A percentile compares a stretch with the other conserved stretches of the same genome.
Conservation (phyloP, 2,797 vertebrate genomes). For the Enteromius afrohamiltoni region DNA sequence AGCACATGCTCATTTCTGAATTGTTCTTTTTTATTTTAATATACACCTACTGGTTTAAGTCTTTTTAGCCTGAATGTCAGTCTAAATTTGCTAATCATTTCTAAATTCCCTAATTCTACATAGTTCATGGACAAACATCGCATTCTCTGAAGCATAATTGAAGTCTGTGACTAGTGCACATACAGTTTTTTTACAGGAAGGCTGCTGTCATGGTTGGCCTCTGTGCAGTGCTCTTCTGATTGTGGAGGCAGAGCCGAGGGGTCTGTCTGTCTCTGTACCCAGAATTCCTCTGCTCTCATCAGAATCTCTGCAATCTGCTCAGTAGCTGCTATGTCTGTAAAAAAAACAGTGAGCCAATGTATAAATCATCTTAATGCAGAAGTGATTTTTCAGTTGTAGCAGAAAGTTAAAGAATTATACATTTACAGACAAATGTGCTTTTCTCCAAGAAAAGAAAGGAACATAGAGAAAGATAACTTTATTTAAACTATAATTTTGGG, state of each 20-base stretch:
- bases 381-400: background rate
- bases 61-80: background rate
- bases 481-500: background rate
- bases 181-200: constrained; percentile 86
- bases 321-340: constrained; percentile 85
- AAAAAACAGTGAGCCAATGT: background rate
- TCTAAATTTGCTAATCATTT: background rate
- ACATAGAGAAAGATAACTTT: background rate
- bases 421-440: background rate
- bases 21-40: background rate
- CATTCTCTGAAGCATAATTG: background rate
- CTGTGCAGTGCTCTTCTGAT: constrained; percentile 84
- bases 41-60: background rate
- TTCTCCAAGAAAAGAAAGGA: background rate
- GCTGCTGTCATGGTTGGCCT: constrained; percentile 78
- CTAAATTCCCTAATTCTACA: background rate
- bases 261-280: constrained; percentile 81
- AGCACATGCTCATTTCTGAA: background rate
- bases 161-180: constrained; percentile 61
- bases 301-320: constrained; percentile 86
- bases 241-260: constrained; percentile 68
- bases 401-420: background rate
- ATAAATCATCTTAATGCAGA: background rate
- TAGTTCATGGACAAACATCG: background rate
- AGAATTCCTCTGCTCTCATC: constrained; percentile 84